Percentiles rank a stretch among this genome's conserved stretches.
phyloP scores from a whole-genome alignment of 2,888 invertebrate genomes.

The Synanthedon andrenaeformis region DNA sequence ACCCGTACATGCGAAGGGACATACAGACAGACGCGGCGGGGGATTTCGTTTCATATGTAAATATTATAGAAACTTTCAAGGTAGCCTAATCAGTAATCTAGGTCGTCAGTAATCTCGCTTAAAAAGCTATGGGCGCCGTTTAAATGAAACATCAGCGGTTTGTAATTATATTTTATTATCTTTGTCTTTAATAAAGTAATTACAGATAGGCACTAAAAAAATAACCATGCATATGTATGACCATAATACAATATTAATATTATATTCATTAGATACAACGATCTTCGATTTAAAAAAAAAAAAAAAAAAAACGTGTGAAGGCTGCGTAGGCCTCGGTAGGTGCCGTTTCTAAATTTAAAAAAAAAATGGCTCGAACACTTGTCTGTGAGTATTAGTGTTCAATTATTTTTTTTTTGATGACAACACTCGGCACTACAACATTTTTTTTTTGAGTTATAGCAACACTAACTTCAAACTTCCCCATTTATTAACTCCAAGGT shows the following conservation, averaged over 20 bases:
- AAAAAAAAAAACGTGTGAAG: slow-evolving; percentile 7
- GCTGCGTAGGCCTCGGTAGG: slow-evolving; percentile 14
- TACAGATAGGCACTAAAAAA: slow-evolving; percentile 71
- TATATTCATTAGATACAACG: slow-evolving; percentile 62
- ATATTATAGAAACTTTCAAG: no score
- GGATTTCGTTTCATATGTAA: no score
- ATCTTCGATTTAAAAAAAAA: slow-evolving; percentile 14
- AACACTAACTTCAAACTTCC: background rate
- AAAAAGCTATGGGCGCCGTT: no score
- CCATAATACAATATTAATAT: slow-evolving; percentile 67
- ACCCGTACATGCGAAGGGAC: no score
- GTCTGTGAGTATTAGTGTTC: slow-evolving; percentile 16
- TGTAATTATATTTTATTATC: slow-evolving; percentile 68
- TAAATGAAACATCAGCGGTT: slow-evolving; percentile 30
- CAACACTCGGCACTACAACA: background rate
- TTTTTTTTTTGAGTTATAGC: background rate
- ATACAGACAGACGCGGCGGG: no score
- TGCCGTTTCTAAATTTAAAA: slow-evolving; percentile 10
- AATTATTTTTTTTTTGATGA: background rate
- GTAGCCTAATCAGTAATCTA: no score
- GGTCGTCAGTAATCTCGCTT: no score
- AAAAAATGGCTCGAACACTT: slow-evolving; percentile 9
- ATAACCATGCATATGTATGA: slow-evolving; percentile 69
- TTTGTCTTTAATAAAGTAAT: slow-evolving; percentile 71
- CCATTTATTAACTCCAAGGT: background rate